Evolutionary conservation across 30 jellyfish, hydroid and myxozoan genomes (phyloP).

Genomic region (Turritopsis rubra): DNA sequence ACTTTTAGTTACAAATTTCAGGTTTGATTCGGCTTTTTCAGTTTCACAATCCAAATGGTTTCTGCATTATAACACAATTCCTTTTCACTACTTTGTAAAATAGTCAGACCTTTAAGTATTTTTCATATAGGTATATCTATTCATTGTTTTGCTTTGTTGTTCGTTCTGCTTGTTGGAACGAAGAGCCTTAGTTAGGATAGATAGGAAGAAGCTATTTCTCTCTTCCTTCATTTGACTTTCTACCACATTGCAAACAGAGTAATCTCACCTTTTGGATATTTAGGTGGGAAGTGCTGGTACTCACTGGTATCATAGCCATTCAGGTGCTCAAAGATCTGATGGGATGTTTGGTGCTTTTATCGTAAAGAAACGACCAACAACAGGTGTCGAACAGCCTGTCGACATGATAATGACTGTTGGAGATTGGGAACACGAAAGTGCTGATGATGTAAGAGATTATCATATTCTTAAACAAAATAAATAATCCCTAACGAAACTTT

Average conservation of each 20-base stretch:
- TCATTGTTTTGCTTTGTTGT: too few species aligned
- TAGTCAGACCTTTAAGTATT: too few species aligned
- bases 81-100: too few species aligned
- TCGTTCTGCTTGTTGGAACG: too few species aligned
- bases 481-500: too few species aligned
- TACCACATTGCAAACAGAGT: neutral
- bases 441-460: conserved; percentile 40
- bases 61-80: neutral
- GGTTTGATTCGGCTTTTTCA: too few species aligned
- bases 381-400: conserved; percentile 35
- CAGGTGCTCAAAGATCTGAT: conserved; percentile 64
- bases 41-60: too few species aligned
- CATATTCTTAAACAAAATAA: neutral
- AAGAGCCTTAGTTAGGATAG: too few species aligned
- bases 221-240: neutral
- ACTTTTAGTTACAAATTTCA: neutral
- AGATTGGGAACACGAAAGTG: conserved; percentile 80
- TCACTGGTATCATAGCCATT: conserved; percentile 78
- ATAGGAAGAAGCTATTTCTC: too few species aligned
- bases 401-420: conserved; percentile 82
- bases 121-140: too few species aligned
- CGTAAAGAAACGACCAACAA: conserved; percentile 56
- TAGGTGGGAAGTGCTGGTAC: conserved; percentile 78
- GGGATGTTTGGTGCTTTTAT: conserved; percentile 73
- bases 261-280: neutral